A percentile compares a stretch with the other conserved stretches of the same genome.
Evolutionary conservation across 2,888 invertebrate species (phyloP).

Genomic region (Ephialtes manifestator): DNA sequence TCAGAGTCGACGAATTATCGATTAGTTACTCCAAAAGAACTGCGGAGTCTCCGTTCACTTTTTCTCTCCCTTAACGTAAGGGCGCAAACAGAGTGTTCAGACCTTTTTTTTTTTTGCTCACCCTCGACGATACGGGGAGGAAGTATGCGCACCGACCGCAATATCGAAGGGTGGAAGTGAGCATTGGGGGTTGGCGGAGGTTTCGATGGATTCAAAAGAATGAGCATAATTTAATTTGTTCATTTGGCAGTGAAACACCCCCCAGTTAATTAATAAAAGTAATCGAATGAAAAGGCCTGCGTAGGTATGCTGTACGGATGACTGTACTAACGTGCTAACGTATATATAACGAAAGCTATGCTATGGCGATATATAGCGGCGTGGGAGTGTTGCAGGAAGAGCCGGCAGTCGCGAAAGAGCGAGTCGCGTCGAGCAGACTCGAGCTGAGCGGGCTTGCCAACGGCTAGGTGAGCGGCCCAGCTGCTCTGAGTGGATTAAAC

Average conservation of each 20-base stretch:
- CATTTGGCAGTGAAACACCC: slow-evolving; percentile 75
- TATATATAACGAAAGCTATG: background rate
- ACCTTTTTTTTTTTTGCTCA: background rate
- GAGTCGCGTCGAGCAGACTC: slow-evolving; percentile 35
- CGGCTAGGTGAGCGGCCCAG: slow-evolving; percentile 79
- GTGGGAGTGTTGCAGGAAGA: slow-evolving; percentile 47
- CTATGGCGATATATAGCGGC: slow-evolving; percentile 8
- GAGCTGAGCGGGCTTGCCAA: slow-evolving; percentile 71
- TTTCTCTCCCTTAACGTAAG: slow-evolving; percentile 7
- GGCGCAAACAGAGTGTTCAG: slow-evolving; percentile 16
- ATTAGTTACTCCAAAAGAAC: slow-evolving; percentile 31
- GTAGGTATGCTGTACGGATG: background rate
- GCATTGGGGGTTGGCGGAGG: slow-evolving; percentile 17
- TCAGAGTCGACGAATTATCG: slow-evolving; percentile 45
- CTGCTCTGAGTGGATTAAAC: slow-evolving; percentile 83
- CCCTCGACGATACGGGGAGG: slow-evolving; percentile 3
- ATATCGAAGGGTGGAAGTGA: slow-evolving; percentile 43
- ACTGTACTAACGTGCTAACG: slow-evolving; percentile 3
- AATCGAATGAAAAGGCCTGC: slow-evolving; percentile 79
- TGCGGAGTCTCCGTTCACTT: background rate
- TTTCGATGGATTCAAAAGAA: slow-evolving; percentile 70
- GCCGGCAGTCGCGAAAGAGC: slow-evolving; percentile 33
- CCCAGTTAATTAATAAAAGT: slow-evolving; percentile 82
- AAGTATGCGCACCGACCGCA: slow-evolving; percentile 31
- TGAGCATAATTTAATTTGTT: slow-evolving; percentile 79